Conservation (phyloP, 1,140 invertebrate genomes). For the Antheraea pernyi region DNA sequence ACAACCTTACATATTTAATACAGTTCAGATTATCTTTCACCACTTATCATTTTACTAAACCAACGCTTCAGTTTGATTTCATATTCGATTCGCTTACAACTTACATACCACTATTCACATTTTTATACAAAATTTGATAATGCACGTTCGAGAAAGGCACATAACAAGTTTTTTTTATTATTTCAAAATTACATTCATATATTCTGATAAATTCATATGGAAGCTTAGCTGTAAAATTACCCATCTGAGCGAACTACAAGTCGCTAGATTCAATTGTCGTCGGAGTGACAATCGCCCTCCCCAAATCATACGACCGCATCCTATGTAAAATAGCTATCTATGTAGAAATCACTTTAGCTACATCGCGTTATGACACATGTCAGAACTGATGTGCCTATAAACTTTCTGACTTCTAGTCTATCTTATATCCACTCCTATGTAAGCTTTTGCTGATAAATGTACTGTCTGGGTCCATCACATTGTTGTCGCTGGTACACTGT, state of each 20-base stretch:
- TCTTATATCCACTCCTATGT: constrained; percentile 54
- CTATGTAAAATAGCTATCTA: background rate
- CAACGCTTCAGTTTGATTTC: constrained; percentile 65
- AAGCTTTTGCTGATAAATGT: constrained; percentile 57
- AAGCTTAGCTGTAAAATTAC: constrained; percentile 56
- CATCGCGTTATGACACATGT: background rate
- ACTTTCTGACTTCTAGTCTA: constrained; percentile 22
- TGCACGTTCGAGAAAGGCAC: constrained; percentile 49
- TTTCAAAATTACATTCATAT: constrained; percentile 43
- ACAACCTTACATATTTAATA: constrained; percentile 62
- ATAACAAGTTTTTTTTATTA: constrained; percentile 29
- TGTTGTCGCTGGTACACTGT: constrained; percentile 51
- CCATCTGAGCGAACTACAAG: constrained; percentile 19
- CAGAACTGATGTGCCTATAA: background rate
- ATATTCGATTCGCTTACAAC: constrained; percentile 63
- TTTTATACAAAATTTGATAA: constrained; percentile 43
- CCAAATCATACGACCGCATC: constrained; percentile 46
- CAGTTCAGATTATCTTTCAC: constrained; percentile 61
- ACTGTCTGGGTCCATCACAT: constrained; percentile 19
- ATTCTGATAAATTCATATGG: constrained; percentile 67
- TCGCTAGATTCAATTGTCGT: constrained; percentile 36
- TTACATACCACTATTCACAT: constrained; percentile 44
- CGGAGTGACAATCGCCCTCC: constrained; percentile 71
- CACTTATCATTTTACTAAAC: constrained; percentile 57
- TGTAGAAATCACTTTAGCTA: background rate